Conservation (phyloP, 2,888 invertebrate species). For the Acrocyrtus sp. region DNA sequence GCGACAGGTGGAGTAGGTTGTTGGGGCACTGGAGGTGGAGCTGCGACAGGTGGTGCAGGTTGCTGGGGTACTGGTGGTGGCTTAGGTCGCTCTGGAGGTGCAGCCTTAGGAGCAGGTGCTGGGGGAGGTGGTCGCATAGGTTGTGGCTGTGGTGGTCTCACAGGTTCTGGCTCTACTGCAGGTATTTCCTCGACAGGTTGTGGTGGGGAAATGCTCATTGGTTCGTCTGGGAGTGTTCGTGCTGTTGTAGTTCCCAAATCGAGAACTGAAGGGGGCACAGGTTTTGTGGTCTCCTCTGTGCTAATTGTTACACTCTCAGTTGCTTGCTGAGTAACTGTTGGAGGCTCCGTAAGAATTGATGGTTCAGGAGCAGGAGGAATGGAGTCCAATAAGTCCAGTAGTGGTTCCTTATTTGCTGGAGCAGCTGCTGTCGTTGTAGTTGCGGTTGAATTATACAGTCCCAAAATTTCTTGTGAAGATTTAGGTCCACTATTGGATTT, state of each 20-base stretch:
- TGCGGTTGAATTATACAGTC: conserved; percentile 75
- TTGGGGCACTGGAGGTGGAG: conserved; percentile 65
- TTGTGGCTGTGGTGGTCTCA: conserved; percentile 41
- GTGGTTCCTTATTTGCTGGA: conserved; percentile 53
- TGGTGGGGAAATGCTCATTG: neutral
- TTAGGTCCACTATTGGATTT: conserved; percentile 48
- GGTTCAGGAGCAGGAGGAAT: conserved; percentile 48
- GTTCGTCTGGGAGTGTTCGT: conserved; percentile 1
- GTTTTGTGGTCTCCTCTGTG: neutral
- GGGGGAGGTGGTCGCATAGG: conserved; percentile 59
- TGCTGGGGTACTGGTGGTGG: conserved; percentile 64
- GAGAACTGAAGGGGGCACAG: too few relatives aligned
- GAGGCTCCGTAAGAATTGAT: conserved; percentile 28
- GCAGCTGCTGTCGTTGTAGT: conserved; percentile 69
- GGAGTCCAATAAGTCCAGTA: conserved; percentile 36
- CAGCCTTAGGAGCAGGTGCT: conserved; percentile 64
- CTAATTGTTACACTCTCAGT: neutral
- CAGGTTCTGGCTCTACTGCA: conserved; percentile 19
- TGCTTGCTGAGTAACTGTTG: neutral
- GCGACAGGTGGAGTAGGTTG: conserved; percentile 63
- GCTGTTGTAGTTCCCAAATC: conserved; percentile 15
- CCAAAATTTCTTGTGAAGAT: conserved; percentile 63
- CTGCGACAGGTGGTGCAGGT: conserved; percentile 64
- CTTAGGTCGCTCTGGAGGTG: conserved; percentile 61
- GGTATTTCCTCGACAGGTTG: conserved; percentile 7